Evolutionary conservation across 2,797 vertebrate genomes (phyloP).

Genomic region (Acanthurus lineatus): DNA sequence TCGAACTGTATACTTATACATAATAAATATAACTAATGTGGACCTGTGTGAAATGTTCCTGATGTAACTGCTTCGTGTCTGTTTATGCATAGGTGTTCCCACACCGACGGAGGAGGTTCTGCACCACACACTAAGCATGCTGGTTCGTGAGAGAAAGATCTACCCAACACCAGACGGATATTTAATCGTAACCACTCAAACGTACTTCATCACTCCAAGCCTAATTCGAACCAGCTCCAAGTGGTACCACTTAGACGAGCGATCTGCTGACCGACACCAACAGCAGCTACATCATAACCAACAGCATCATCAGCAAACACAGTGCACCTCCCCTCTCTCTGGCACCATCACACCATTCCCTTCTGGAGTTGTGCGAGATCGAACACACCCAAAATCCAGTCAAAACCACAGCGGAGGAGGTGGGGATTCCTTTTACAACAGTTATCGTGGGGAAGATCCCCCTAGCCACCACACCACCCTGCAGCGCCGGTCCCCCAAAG

Average conservation of each 20-base stretch:
- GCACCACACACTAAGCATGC: constrained; percentile 95
- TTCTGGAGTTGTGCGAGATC: constrained; percentile 93
- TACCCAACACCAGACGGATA: constrained; percentile 97
- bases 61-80: constrained; percentile 24
- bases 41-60: background rate
- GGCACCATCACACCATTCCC: constrained; percentile 96
- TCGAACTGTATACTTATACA: no score
- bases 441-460: constrained; percentile 93
- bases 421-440: constrained; percentile 87
- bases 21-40: background rate
- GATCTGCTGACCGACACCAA: constrained; percentile 89
- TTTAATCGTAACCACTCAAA: constrained; percentile 98
- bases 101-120: constrained; percentile 97
- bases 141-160: constrained; percentile 98
- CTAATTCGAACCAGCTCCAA: constrained; percentile 98
- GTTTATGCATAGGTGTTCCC: constrained; percentile 89
- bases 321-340: constrained; percentile 96
- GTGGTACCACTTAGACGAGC: constrained; percentile 99
- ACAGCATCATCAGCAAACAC: constrained; percentile 82
- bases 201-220: constrained; percentile 98
- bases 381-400: constrained; percentile 88
- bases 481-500: constrained; percentile 93
- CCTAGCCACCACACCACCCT: constrained; percentile 93
- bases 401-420: constrained; percentile 89
- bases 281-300: constrained; percentile 75